Conservation (phyloP, 2,113 vertebrate genomes). For the Eupsittula cactorum region DNA sequence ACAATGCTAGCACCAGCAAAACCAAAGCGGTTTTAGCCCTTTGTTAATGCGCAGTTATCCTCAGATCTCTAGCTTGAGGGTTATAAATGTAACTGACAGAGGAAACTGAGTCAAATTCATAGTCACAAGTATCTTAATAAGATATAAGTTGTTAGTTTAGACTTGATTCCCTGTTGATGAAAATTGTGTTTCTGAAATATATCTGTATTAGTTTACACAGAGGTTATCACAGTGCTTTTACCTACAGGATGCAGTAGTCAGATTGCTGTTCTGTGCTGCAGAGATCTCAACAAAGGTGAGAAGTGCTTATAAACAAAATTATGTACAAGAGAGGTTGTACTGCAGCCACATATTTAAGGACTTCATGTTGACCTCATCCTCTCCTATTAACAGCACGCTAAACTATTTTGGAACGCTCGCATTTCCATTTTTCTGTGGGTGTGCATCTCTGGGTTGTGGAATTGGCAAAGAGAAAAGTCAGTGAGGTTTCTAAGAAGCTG, state of each 20-base stretch:
- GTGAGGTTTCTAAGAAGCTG: not conserved
- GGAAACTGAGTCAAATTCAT: slow-evolving; percentile 21
- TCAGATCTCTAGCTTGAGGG: not conserved
- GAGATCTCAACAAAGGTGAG: not conserved
- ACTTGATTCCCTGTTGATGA: not conserved
- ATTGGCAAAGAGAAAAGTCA: not conserved
- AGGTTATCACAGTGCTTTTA: not conserved
- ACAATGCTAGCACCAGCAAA: not conserved
- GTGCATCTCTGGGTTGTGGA: not conserved
- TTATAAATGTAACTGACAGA: slow-evolving; percentile 41
- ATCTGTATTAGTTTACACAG: not conserved
- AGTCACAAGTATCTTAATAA: slow-evolving; percentile 17
- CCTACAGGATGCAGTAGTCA: not conserved
- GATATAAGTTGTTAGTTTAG: slow-evolving; percentile 1
- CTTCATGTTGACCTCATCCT: not conserved
- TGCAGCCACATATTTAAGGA: not conserved
- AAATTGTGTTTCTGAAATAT: not conserved
- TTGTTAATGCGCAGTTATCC: not conserved
- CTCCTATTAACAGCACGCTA: not conserved
- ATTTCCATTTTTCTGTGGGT: not conserved
- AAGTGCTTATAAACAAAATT: not conserved
- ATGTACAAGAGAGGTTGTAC: not conserved
- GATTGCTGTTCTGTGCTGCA: not conserved
- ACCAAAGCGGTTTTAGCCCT: not conserved
- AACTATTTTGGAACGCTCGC: not conserved